Base-by-base conservation (phyloP, 2,888 invertebrate genomes). In the Athalia rosae region DNA sequence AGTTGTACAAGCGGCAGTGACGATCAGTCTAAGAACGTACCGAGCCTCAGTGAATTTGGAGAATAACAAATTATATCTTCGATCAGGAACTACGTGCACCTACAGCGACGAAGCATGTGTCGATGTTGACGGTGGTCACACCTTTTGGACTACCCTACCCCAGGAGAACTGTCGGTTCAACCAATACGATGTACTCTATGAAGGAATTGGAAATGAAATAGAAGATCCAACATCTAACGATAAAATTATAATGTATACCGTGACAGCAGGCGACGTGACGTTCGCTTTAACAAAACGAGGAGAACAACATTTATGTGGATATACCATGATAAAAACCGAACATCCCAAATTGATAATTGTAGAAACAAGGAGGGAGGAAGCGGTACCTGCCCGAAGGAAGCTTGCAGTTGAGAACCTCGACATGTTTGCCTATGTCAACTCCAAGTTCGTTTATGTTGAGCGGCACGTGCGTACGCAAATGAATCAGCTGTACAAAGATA, bases 401-500 rank as follows among this genome's bases (percentile, higher is more conserved):
- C 48, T 64, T 1, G 5, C 15, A 3, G 15, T 64, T 5, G 66
- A 77, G n/a, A 80, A 79, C 58, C 50, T 81, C 2, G 80, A 82
- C 9, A 74, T 83, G 0, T 78, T 79, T 9, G 41, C 76, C 0
- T 83, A 81, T 11, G 73, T 81, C 13, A 83, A 82, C 28, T 50
- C 80, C 6, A 83, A 84, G 79, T 83, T 83, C 4, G 66, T 83
- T 4, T 84, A 83, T 58, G 61, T 82, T 0, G 82, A 84, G 77
- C 80, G 79, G 71, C 81, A 84, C 5, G 80, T 84, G 3, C 79
- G 82, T 28, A 63, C 71, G 4, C 77, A 80, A 11, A 15, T 85
- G 0, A 59, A 80, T 6, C 6, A 48, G 5, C 43, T 84, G 0
- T 85, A 85, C 53, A 11, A 73, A 3, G 81, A 86, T n/a, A 79